Evolutionary conservation across 1,140 invertebrate species (phyloP), one percentile per base, ranked within the genome.

Genomic region (Dendroctonus ponderosae): DNA sequence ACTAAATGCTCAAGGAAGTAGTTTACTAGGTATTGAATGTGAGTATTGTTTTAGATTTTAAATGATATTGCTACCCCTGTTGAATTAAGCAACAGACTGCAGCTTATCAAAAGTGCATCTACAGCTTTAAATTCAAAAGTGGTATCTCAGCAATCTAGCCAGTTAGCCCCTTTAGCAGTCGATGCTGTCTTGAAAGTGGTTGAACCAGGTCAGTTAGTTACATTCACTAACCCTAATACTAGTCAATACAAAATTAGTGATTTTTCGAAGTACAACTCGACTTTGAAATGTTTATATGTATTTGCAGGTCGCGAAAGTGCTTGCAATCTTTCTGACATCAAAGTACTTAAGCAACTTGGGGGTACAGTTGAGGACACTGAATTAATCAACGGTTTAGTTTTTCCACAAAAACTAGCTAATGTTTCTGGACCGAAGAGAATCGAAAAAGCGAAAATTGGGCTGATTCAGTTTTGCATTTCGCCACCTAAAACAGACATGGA

Each of bases 401-500:
- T 99, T 69, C 91, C 92, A 43, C 93, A 96, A 75, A 92, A 90
- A 79, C 86, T 91, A 9, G 86, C 92, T 15, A 95, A 95, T 75
- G 86, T 92, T 46, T 95, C 94, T 78, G 96, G 95, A 5, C 94
- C 96, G 0, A 93, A 89, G 70, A 88, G 90, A 85, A 66, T 99
- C 68, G 97, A 99, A 78, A 99, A 99, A 79, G 97, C 96, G 3
- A 98, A 98, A 82, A 97, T 99, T 83, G 98, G 94, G 69, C 86
- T 99, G 0, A 99, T 99, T 72, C 98, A 99, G 79, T 99, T 99
- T 79, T 99, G 98, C 79, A 96, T 99, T 79, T 99, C 97, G 48
- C 95, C 98, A 62, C 98, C 98, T 7, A 99, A 99, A 83, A 99
- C 98, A 66, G 97, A 99, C 84, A 99, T 99, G 96, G 97, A 99